Conservation (phyloP, 2,113 vertebrate species). For the Platichthys stellatus region DNA sequence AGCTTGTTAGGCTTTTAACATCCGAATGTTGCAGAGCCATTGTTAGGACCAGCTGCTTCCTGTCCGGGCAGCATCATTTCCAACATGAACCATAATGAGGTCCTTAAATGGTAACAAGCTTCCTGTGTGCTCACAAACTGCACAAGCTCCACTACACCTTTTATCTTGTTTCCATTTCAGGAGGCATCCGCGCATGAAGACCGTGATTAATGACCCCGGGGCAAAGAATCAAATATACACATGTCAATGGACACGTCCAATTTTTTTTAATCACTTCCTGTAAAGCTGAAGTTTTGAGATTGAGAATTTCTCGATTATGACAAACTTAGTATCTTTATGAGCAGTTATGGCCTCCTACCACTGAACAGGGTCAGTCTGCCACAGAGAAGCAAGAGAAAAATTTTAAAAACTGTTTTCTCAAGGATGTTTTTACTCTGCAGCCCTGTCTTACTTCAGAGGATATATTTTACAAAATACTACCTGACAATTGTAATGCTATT, state of each 20-base stretch:
- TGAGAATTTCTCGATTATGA: background rate
- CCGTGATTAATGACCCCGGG: background rate
- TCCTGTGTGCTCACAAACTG: conserved; percentile 24
- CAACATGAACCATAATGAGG: conserved; percentile 58
- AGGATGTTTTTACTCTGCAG: too few relatives aligned
- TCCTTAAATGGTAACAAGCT: conserved; percentile 51
- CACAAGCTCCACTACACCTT: conserved; percentile 4
- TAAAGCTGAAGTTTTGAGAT: background rate
- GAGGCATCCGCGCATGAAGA: background rate
- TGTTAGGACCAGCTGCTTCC: conserved; percentile 56
- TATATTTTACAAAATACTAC: background rate
- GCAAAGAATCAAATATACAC: background rate
- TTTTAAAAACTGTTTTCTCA: too few relatives aligned
- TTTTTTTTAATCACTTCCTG: background rate
- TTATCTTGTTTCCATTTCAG: conserved; percentile 15
- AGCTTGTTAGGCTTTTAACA: conserved; percentile 49
- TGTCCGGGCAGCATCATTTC: conserved; percentile 73
- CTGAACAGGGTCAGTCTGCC: background rate
- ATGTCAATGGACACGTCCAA: background rate
- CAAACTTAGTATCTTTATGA: too few relatives aligned
- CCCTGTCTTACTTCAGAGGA: background rate
- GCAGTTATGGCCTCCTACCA: too few relatives aligned
- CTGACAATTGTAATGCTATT: too few relatives aligned
- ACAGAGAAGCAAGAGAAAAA: background rate
- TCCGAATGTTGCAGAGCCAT: conserved; percentile 11